A percentile compares a stretch with the other conserved stretches of the same genome.
Evolutionary conservation across 1,140 invertebrate species (phyloP).

Genomic region (Hyles euphorbiae): DNA sequence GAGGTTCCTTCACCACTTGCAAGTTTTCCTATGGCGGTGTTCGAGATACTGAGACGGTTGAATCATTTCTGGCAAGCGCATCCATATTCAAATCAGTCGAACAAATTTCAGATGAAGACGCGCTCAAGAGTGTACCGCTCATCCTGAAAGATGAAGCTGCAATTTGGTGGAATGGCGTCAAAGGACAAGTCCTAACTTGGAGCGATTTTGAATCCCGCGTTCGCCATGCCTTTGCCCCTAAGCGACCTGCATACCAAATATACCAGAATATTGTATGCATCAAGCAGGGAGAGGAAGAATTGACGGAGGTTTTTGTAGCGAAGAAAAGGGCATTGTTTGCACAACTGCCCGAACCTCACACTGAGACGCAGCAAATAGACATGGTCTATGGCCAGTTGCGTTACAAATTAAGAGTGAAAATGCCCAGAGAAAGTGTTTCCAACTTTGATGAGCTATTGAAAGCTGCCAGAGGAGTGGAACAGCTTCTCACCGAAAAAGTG

Average conservation of each 20-base stretch:
- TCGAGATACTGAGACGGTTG: constrained; percentile 5
- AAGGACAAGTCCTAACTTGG: neutral
- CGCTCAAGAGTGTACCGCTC: constrained; percentile 1
- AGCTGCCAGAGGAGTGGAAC: neutral
- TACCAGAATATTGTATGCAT: neutral
- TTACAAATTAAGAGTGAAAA: neutral
- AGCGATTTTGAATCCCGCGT: neutral
- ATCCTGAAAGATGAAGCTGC: constrained; percentile 1
- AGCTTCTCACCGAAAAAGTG: neutral
- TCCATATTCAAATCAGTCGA: constrained; percentile 6
- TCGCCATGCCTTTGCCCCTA: neutral
- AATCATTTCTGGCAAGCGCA: constrained; percentile 3
- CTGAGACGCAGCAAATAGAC: neutral
- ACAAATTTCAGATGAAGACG: constrained; percentile 7
- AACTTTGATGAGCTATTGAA: neutral
- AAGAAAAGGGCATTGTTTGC: neutral
- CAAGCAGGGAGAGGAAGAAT: neutral
- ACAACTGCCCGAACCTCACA: neutral
- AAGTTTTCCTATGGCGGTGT: no score
- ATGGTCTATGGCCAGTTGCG: neutral
- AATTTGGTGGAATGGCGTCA: neutral
- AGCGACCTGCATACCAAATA: neutral
- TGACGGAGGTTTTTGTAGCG: neutral
- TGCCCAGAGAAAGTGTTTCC: neutral
- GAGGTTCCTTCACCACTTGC: neutral